Percentiles rank a stretch among this genome's conserved stretches.
Conservation (phyloP, 30 jellyfish, hydroid and myxozoan species). For the Sanderia malayensis region DNA sequence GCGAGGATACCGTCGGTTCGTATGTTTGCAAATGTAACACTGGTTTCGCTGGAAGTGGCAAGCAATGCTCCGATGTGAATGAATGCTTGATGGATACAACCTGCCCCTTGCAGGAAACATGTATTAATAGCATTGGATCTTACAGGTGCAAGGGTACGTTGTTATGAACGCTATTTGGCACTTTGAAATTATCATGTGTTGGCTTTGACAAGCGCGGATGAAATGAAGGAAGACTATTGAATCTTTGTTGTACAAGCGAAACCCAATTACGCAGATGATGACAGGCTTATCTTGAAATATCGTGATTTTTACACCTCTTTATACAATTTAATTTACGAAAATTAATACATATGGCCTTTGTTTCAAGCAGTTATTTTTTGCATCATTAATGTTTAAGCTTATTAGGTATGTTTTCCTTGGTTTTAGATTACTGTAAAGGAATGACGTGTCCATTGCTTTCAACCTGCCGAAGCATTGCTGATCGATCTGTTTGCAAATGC, state of each 20-base stretch:
- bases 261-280: too few relatives aligned
- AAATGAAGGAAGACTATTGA: conserved; percentile 29
- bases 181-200: conserved; percentile 15
- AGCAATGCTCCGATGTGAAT: conserved; percentile 32
- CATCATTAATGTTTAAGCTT: too few relatives aligned
- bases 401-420: too few relatives aligned
- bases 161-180: conserved; percentile 29
- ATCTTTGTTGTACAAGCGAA: conserved; percentile 24
- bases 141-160: conserved; percentile 18
- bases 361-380: too few relatives aligned
- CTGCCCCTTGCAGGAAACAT: conserved; percentile 30
- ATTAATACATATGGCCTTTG: background rate
- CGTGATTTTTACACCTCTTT: background rate
- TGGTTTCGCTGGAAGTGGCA: conserved; percentile 54
- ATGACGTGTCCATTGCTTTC: conserved; percentile 34
- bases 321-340: background rate
- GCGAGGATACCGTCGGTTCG: conserved; percentile 39
- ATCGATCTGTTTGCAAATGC: conserved; percentile 69
- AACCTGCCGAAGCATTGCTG: conserved; percentile 47
- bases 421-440: conserved; percentile 29
- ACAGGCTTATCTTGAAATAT: conserved; percentile 30
- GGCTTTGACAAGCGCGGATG: background rate
- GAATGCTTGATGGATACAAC: conserved; percentile 47
- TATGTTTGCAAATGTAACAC: conserved; percentile 28
- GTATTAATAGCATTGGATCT: conserved; percentile 11